These are phyloP conservation scores for Stichodactyla mertensii DNA, from an alignment of 64 coral and sea anemone species.

Conservation along the genomic window DNA sequence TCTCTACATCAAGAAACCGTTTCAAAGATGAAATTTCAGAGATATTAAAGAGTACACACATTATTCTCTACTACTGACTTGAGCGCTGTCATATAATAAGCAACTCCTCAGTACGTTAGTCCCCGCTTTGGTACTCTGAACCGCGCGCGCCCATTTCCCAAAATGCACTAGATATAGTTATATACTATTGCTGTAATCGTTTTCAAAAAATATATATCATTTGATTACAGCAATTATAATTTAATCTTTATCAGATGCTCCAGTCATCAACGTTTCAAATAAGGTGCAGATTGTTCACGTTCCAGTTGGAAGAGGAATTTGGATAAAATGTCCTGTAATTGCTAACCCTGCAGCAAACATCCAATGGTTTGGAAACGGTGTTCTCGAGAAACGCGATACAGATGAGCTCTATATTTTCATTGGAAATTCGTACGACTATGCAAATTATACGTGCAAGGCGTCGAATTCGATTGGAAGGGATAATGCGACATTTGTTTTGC, in stretches of 20 bases:
- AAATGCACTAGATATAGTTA: too few species aligned
- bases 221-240: neutral
- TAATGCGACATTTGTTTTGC: neutral
- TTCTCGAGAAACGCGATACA: neutral
- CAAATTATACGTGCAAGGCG: constrained; percentile 4
- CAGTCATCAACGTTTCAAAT: neutral
- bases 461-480: constrained; percentile 7
- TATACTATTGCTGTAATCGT: too few species aligned
- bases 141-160: too few species aligned
- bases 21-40: too few species aligned
- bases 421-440: neutral
- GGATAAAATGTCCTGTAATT: neutral
- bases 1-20: too few species aligned
- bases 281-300: neutral
- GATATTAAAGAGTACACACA: too few species aligned
- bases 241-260: neutral
- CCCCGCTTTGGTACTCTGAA: too few species aligned
- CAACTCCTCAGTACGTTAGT: too few species aligned
- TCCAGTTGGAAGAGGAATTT: neutral
- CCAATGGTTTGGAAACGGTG: neutral
- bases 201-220: too few species aligned
- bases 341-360: neutral
- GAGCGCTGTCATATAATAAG: too few species aligned
- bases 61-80: too few species aligned
- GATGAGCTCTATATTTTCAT: neutral